Evolutionary conservation across 2,888 invertebrate species (phyloP).

Genomic region (Lypha dubia): DNA sequence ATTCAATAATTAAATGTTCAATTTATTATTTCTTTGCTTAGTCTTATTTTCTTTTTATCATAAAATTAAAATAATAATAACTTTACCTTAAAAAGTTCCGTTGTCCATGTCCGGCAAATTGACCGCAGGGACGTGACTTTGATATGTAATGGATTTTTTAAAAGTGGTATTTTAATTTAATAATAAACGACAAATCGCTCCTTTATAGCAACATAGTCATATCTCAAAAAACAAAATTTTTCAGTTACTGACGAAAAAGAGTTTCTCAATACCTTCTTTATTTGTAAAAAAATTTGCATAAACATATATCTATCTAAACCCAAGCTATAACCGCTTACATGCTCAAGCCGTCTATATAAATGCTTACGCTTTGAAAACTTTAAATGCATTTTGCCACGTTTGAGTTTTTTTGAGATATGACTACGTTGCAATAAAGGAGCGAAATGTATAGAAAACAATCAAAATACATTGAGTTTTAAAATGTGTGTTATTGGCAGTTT

Average conservation of each 20-base stretch:
- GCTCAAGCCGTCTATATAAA: too few relatives aligned
- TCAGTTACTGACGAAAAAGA: too few relatives aligned
- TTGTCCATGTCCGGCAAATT: slow-evolving; percentile 71
- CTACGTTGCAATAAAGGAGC: too few relatives aligned
- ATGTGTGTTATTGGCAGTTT: background rate
- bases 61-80: slow-evolving; percentile 13
- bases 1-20: slow-evolving; percentile 42
- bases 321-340: too few relatives aligned
- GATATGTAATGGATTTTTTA: slow-evolving; percentile 24
- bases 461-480: slow-evolving; percentile 10
- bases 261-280: too few relatives aligned
- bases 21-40: slow-evolving; percentile 30
- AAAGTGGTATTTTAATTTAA: slow-evolving; percentile 29
- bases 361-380: too few relatives aligned
- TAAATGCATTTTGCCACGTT: too few relatives aligned
- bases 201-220: too few relatives aligned
- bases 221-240: too few relatives aligned
- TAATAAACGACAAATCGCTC: background rate
- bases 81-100: slow-evolving; percentile 69
- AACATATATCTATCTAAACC: too few relatives aligned
- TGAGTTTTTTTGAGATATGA: too few relatives aligned
- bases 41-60: slow-evolving; percentile 20
- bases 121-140: slow-evolving; percentile 69
- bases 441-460: slow-evolving; percentile 7
- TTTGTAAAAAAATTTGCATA: too few relatives aligned